Percentiles rank a stretch among this genome's conserved stretches.
Evolutionary conservation across 2,113 vertebrate species (phyloP).

Genomic region (Dasyprocta punctata): DNA sequence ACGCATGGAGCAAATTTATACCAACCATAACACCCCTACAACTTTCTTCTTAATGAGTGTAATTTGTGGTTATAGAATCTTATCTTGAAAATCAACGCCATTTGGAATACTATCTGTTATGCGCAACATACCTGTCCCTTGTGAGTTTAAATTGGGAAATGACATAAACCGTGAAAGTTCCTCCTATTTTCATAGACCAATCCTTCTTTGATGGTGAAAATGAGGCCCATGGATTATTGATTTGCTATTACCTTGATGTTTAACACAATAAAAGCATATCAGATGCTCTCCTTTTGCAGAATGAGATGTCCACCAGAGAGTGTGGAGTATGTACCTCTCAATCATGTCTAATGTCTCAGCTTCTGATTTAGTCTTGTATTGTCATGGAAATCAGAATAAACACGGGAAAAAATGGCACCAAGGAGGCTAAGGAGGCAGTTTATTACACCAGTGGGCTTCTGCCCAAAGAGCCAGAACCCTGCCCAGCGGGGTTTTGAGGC

Average conservation of each 20-base stretch:
- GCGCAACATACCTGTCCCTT: neutral
- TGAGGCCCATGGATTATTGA: neutral
- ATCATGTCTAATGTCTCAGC: neutral
- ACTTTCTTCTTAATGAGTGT: neutral
- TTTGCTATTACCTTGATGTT: neutral
- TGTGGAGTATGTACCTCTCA: neutral
- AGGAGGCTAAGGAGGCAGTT: no score
- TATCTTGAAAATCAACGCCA: neutral
- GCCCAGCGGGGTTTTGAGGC: no score
- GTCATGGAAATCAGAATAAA: no score
- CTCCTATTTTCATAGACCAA: neutral
- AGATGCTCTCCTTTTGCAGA: neutral
- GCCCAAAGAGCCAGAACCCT: no score
- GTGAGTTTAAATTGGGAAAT: neutral
- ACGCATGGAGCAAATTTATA: neutral
- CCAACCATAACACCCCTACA: neutral
- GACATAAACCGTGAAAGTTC: neutral
- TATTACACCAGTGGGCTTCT: no score
- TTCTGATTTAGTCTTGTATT: neutral
- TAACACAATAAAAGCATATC: neutral
- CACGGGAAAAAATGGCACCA: no score
- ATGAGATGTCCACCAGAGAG: neutral
- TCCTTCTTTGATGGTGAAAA: neutral
- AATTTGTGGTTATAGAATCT: neutral
- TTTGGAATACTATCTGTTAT: neutral